Conservation (phyloP, 2,113 vertebrate genomes). For the Amazona guildingii region DNA sequence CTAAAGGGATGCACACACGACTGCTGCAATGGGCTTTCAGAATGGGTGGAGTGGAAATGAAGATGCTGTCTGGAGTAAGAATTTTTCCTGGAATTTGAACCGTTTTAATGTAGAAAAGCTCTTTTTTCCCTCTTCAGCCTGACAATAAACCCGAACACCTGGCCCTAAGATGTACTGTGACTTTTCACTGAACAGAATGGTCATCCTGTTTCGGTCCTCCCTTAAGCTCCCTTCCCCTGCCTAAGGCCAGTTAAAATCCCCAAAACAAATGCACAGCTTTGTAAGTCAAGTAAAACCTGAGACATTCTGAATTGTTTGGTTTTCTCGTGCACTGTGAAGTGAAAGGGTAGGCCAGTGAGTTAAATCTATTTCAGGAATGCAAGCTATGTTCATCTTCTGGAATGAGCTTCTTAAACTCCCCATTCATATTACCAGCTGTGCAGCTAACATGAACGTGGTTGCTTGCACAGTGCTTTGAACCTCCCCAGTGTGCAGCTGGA, state of each 20-base stretch:
- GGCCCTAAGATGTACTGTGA: background rate
- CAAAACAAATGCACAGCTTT: background rate
- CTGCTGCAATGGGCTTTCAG: background rate
- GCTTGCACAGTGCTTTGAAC: background rate
- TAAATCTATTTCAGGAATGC: constrained; percentile 23
- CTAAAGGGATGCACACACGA: background rate
- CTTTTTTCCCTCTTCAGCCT: background rate
- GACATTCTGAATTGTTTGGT: background rate
- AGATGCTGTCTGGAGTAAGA: background rate
- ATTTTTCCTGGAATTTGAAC: background rate
- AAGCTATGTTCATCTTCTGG: background rate
- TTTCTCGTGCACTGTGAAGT: background rate
- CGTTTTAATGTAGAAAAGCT: background rate
- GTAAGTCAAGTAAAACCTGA: background rate
- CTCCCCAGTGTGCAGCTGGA: background rate
- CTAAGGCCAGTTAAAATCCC: background rate
- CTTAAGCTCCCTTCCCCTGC: background rate
- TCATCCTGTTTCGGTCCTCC: background rate
- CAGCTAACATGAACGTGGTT: fast-evolving
- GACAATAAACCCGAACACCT: background rate
- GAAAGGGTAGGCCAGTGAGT: background rate
- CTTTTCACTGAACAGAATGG: background rate
- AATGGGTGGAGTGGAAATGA: background rate
- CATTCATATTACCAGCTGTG: background rate
- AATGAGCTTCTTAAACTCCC: background rate